Evolutionary conservation across 2,113 vertebrate species (phyloP).

Genomic region (Psilopogon haemacephalus): DNA sequence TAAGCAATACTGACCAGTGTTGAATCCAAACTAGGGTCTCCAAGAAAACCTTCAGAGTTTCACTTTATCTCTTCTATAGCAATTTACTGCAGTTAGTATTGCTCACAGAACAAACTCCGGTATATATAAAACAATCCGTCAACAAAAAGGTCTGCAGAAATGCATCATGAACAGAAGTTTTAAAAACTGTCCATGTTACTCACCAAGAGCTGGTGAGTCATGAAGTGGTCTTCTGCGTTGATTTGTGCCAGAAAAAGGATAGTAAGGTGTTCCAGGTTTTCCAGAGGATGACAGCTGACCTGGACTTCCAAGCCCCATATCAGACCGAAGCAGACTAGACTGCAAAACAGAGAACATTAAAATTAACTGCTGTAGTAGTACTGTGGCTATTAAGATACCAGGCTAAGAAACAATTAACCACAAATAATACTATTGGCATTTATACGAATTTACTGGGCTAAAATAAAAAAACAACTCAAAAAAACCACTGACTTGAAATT

Average conservation of each 20-base stretch:
- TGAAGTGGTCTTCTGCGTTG: slow-evolving; percentile 89
- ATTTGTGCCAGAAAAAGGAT: slow-evolving; percentile 86
- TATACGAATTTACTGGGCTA: not conserved
- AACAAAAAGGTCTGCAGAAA: not conserved
- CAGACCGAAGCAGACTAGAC: slow-evolving; percentile 83
- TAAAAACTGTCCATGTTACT: not conserved
- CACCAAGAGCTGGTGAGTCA: slow-evolving; percentile 86
- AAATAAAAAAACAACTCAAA: too few relatives aligned
- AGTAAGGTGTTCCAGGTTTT: slow-evolving; percentile 87
- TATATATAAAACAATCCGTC: not conserved
- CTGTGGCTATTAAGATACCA: not conserved
- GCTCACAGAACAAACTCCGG: not conserved
- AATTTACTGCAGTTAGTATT: not conserved
- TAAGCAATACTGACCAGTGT: slow-evolving; percentile 16
- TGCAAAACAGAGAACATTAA: slow-evolving; percentile 67
- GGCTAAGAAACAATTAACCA: not conserved
- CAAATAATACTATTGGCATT: not conserved
- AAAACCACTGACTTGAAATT: not conserved
- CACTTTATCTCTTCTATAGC: not conserved
- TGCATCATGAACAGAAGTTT: not conserved
- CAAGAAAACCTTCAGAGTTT: not conserved
- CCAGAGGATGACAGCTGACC: slow-evolving; percentile 83
- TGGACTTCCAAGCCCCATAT: slow-evolving; percentile 85
- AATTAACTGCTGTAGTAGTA: not conserved
- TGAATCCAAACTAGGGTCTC: not conserved